phyloP scores from a whole-genome alignment of 2,113 vertebrate genomes.

The Amazona guildingii region DNA sequence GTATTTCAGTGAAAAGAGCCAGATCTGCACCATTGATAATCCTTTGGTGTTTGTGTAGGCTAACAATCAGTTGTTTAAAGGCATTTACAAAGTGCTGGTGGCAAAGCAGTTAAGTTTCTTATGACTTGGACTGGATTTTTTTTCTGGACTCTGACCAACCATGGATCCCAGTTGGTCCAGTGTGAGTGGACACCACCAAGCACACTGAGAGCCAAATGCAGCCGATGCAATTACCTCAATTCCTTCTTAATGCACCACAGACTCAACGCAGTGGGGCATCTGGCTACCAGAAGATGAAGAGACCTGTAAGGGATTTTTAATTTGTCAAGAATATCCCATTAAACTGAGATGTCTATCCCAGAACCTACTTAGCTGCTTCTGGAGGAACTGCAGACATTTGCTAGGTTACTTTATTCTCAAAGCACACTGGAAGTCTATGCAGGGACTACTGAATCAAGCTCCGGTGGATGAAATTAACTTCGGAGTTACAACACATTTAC shows the following conservation, averaged over 20 bases:
- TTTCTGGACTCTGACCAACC: accelerated
- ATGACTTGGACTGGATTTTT: neutral
- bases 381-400: neutral
- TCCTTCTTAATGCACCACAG: neutral
- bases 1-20: neutral
- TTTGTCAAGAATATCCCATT: accelerated
- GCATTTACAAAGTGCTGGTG: accelerated
- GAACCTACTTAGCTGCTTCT: neutral
- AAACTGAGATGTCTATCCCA: neutral
- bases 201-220: neutral
- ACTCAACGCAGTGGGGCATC: accelerated
- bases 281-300: neutral
- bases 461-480: neutral
- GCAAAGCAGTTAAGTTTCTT: neutral
- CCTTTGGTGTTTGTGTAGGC: neutral
- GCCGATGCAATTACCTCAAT: neutral
- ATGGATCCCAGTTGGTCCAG: neutral
- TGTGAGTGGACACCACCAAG: neutral
- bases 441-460: neutral
- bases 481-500: neutral
- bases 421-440: neutral
- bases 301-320: neutral
- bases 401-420: neutral
- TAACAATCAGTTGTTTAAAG: neutral
- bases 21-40: neutral